Evolutionary conservation across 2,888 invertebrate genomes (phyloP).

Genomic region (Tillus elongatus): DNA sequence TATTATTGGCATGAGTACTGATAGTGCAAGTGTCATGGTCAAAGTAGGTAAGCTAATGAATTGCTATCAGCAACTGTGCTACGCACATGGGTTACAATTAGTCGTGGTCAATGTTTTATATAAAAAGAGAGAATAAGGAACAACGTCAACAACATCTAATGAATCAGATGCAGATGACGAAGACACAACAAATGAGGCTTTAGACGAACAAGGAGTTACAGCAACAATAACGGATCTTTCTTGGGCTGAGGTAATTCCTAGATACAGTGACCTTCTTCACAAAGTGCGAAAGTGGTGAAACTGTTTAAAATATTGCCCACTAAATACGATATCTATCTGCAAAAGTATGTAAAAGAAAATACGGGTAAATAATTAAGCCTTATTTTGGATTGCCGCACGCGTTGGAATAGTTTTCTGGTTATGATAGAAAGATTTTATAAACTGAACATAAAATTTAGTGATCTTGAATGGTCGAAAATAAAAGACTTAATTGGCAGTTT

Average conservation of each 20-base stretch:
- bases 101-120: slow-evolving; percentile 21
- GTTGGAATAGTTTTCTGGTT: slow-evolving; percentile 17
- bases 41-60: slow-evolving; percentile 16
- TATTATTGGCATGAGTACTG: slow-evolving; percentile 19
- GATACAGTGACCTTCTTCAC: slow-evolving; percentile 17
- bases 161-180: slow-evolving; percentile 6
- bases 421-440: slow-evolving; percentile 19
- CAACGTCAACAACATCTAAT: slow-evolving; percentile 10
- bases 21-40: too few species aligned
- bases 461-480: slow-evolving; percentile 11
- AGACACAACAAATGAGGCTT: slow-evolving; percentile 2
- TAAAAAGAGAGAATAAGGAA: slow-evolving; percentile 15
- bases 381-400: slow-evolving; percentile 16
- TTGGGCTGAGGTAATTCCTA: slow-evolving; percentile 13
- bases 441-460: slow-evolving; percentile 12
- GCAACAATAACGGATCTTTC: slow-evolving; percentile 12
- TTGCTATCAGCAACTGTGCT: slow-evolving; percentile 21
- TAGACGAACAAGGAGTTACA: slow-evolving; percentile 8
- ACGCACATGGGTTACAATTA: slow-evolving; percentile 21
- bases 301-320: slow-evolving; percentile 19
- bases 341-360: slow-evolving; percentile 19
- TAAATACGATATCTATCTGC: slow-evolving; percentile 18
- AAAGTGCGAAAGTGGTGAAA: slow-evolving; percentile 20
- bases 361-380: slow-evolving; percentile 16
- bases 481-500: slow-evolving; percentile 5